phyloP scores from a whole-genome alignment of 2,888 invertebrate genomes.

The Harpalus rubripes region DNA sequence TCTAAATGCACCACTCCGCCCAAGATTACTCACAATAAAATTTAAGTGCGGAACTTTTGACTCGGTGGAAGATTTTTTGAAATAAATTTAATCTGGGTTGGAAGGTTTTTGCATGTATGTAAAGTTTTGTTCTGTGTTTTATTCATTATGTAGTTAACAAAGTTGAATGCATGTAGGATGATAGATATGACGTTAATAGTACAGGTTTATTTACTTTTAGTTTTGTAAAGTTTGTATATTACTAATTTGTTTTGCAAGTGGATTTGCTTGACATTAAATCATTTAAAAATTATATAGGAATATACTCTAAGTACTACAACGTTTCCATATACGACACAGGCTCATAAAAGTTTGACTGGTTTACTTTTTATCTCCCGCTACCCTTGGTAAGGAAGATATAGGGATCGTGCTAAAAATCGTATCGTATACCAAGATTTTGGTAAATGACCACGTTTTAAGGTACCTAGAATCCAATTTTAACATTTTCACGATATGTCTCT shows the following conservation, averaged over 20 bases:
- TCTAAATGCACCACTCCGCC: constrained; percentile 33
- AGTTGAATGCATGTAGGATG: constrained; percentile 11
- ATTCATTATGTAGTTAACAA: constrained; percentile 28
- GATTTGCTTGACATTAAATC: constrained; percentile 13
- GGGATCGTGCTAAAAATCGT: too few species aligned
- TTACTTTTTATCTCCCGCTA: too few species aligned
- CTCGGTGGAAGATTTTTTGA: background rate
- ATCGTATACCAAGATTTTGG: too few species aligned
- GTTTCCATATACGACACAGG: too few species aligned
- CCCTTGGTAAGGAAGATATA: too few species aligned
- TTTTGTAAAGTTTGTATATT: constrained; percentile 6
- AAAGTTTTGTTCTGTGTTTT: constrained; percentile 19
- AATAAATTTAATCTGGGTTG: background rate
- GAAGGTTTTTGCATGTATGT: background rate
- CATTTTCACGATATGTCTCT: too few species aligned
- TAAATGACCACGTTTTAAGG: too few species aligned
- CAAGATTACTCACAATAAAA: constrained; percentile 37
- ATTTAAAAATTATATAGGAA: background rate
- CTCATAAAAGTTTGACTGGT: too few species aligned
- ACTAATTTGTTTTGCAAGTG: constrained; percentile 20
- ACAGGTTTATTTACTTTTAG: constrained; percentile 18
- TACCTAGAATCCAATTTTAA: too few species aligned
- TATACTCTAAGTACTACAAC: too few species aligned
- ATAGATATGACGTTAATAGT: constrained; percentile 39
- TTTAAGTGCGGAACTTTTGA: constrained; percentile 11